Conservation (phyloP, 1,140 invertebrate species). For the Drosophila nebulosa region DNA sequence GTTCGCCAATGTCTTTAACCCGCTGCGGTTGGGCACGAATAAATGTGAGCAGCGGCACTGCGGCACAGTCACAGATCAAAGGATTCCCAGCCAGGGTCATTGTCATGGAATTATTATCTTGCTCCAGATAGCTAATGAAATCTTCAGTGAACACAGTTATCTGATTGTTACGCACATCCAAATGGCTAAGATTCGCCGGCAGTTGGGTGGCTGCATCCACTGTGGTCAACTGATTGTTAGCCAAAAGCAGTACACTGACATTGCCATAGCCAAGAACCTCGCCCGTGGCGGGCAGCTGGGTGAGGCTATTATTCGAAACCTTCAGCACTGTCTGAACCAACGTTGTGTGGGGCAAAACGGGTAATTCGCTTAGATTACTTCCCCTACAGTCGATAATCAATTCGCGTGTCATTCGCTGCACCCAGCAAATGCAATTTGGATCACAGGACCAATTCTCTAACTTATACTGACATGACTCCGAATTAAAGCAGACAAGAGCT, state of each 20-base stretch:
- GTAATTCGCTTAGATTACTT: slow-evolving; percentile 61
- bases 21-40: slow-evolving; percentile 81
- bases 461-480: slow-evolving; percentile 68
- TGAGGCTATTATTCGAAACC: slow-evolving; percentile 82
- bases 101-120: slow-evolving; percentile 52
- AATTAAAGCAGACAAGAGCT: slow-evolving; percentile 79
- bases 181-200: slow-evolving; percentile 64
- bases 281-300: slow-evolving; percentile 69
- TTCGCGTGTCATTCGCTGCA: slow-evolving; percentile 72
- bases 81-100: slow-evolving; percentile 84
- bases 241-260: slow-evolving; percentile 81
- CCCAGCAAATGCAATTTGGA: slow-evolving; percentile 81
- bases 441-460: slow-evolving; percentile 80
- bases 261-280: slow-evolving; percentile 73
- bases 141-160: slow-evolving; percentile 78
- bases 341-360: slow-evolving; percentile 60
- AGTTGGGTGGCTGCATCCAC: slow-evolving; percentile 63
- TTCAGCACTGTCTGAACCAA: slow-evolving; percentile 80
- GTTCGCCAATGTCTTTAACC: slow-evolving; percentile 68
- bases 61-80: slow-evolving; percentile 84
- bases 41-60: slow-evolving; percentile 82
- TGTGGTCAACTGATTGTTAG: slow-evolving; percentile 82
- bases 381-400: slow-evolving; percentile 83
- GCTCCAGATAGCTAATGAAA: slow-evolving; percentile 74
- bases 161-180: slow-evolving; percentile 83